Conservation (phyloP, 2,888 invertebrate species). For the Sesamia inferens region DNA sequence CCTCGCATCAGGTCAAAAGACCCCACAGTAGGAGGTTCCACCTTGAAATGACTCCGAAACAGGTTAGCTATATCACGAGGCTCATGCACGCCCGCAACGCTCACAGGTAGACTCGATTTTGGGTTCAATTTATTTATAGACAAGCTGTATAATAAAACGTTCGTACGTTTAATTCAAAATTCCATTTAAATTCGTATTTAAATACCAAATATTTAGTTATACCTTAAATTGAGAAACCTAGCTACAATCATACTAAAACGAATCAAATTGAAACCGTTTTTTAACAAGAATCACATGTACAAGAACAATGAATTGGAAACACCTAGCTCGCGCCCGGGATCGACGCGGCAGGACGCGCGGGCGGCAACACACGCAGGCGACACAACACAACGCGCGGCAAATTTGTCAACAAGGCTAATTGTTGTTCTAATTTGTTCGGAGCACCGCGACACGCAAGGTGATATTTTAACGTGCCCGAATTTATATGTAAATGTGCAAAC, state of each 20-base stretch:
- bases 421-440: conserved; percentile 85
- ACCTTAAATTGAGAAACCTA: conserved; percentile 12
- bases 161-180: too few species aligned
- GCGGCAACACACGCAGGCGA: neutral
- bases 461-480: conserved; percentile 84
- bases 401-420: conserved; percentile 78
- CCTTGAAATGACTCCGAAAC: too few species aligned
- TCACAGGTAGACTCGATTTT: too few species aligned
- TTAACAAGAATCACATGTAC: conserved; percentile 60
- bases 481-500: conserved; percentile 86
- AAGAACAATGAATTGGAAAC: conserved; percentile 67
- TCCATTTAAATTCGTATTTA: too few species aligned
- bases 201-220: conserved; percentile 18
- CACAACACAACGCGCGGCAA: conserved; percentile 60
- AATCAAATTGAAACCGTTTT: conserved; percentile 12
- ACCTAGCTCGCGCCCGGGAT: conserved; percentile 55
- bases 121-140: too few species aligned
- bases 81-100: too few species aligned
- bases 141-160: too few species aligned
- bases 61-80: too few species aligned
- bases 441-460: conserved; percentile 77
- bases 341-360: neutral
- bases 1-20: too few species aligned
- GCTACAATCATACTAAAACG: conserved; percentile 27
- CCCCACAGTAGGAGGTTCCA: too few species aligned